A percentile compares a stretch with the other conserved stretches of the same genome.
Evolutionary conservation across 2,888 invertebrate species (phyloP).

Genomic region (Aelia acuminata): DNA sequence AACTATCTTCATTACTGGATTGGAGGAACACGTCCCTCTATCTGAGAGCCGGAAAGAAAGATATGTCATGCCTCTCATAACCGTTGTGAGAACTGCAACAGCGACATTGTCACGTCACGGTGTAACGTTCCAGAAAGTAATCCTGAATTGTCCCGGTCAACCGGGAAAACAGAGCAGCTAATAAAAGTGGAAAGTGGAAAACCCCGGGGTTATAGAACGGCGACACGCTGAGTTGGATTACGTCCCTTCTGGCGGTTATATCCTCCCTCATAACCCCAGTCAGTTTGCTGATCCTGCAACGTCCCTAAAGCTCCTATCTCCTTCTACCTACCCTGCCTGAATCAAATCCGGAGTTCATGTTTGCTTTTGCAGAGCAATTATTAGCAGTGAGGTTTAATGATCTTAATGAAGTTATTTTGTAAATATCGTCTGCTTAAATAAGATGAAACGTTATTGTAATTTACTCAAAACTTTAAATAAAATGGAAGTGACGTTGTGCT

Average conservation of each 20-base stretch:
- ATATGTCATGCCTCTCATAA: neutral
- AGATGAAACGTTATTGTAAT: no score
- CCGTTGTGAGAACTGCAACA: neutral
- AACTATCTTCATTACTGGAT: no score
- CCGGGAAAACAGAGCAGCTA: neutral
- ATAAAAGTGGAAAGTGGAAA: constrained; percentile 20
- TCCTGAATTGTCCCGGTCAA: neutral
- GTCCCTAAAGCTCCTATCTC: neutral
- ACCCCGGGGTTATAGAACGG: neutral
- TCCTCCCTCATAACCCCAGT: neutral
- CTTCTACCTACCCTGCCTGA: neutral
- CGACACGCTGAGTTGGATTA: neutral
- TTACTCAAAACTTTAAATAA: no score
- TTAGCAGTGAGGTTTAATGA: no score
- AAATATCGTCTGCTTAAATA: no score
- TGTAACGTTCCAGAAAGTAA: neutral
- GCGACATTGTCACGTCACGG: neutral
- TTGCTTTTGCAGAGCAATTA: no score
- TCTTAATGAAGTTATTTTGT: no score
- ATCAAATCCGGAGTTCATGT: no score
- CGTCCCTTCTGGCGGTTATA: neutral
- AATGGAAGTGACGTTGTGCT: no score
- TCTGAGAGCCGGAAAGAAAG: neutral
- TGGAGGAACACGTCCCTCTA: neutral
- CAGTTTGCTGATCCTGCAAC: neutral